Conservation (phyloP, 1,140 invertebrate species). For the Drosophila nebulosa region DNA sequence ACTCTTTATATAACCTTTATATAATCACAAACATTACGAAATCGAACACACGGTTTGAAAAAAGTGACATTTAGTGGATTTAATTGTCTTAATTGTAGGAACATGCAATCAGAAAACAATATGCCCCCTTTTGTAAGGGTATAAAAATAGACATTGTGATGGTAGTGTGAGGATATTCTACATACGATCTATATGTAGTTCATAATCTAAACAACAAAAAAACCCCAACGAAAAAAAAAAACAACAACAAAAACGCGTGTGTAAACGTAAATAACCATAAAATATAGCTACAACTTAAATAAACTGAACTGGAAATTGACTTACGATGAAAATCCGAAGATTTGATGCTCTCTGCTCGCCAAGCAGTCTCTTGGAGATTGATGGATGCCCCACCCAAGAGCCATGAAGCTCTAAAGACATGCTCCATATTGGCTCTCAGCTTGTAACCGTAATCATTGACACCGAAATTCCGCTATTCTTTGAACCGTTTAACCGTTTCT, state of each 20-base stretch:
- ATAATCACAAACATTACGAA: too few relatives aligned
- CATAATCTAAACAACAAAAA: not conserved
- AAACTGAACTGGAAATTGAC: not conserved
- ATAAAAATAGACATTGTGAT: not conserved
- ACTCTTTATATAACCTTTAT: not conserved
- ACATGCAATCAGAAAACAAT: too few relatives aligned
- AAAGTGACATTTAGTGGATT: too few relatives aligned
- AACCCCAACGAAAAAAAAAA: not conserved
- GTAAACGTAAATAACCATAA: not conserved
- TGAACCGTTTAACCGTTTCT: too few relatives aligned
- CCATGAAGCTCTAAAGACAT: not conserved
- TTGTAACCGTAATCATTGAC: too few relatives aligned
- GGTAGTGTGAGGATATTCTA: not conserved
- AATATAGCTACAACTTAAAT: not conserved
- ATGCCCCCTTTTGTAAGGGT: not conserved
- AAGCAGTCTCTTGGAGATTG: too few relatives aligned
- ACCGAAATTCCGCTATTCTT: too few relatives aligned
- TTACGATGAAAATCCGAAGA: not conserved
- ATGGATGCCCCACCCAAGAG: too few relatives aligned
- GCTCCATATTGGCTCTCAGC: not conserved
- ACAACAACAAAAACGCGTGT: not conserved
- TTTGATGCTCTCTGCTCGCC: not conserved
- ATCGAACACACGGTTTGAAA: too few relatives aligned
- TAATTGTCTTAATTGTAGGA: too few relatives aligned
- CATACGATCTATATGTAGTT: not conserved